Conservation (phyloP, 2,888 invertebrate genomes). For the Bembecia ichneumoniformis region DNA sequence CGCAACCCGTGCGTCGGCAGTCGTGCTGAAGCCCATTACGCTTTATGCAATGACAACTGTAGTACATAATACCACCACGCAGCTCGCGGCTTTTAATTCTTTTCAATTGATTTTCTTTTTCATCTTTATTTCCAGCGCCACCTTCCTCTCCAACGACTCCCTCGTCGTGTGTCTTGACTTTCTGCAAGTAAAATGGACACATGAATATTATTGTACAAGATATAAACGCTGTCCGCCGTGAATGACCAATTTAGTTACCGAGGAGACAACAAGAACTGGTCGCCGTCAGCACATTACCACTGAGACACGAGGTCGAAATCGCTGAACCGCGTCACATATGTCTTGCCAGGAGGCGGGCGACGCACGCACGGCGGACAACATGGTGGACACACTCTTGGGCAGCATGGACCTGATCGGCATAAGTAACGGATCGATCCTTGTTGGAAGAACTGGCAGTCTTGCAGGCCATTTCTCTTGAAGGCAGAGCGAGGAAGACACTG, state of each 20-base stretch:
- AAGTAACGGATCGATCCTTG: constrained; percentile 65
- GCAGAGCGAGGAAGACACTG: constrained; percentile 66
- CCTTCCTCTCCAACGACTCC: constrained; percentile 38
- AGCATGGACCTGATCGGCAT: constrained; percentile 47
- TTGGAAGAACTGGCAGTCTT: constrained; percentile 66
- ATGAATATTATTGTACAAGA: neutral
- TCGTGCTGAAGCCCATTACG: constrained; percentile 74
- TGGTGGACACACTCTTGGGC: constrained; percentile 48
- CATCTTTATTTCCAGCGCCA: constrained; percentile 47
- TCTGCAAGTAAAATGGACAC: constrained; percentile 28
- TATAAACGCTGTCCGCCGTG: constrained; percentile 39
- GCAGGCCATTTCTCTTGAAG: constrained; percentile 67
- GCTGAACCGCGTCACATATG: constrained; percentile 63
- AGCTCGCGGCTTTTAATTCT: constrained; percentile 67
- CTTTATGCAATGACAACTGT: constrained; percentile 72
- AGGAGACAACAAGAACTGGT: constrained; percentile 23
- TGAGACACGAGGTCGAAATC: constrained; percentile 63
- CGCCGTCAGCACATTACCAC: constrained; percentile 38
- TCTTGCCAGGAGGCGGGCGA: constrained; percentile 60
- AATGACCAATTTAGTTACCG: constrained; percentile 31
- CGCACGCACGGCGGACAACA: constrained; percentile 63
- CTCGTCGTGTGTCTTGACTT: constrained; percentile 32
- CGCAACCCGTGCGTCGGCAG: constrained; percentile 68
- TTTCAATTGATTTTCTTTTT: constrained; percentile 58
- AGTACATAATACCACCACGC: constrained; percentile 68